A percentile compares a stretch with the other conserved stretches of the same genome.
These are phyloP conservation scores for Nephrotoma guestfalica DNA, from an alignment of 2,888 invertebrate species.

Conservation along the genomic window DNA sequence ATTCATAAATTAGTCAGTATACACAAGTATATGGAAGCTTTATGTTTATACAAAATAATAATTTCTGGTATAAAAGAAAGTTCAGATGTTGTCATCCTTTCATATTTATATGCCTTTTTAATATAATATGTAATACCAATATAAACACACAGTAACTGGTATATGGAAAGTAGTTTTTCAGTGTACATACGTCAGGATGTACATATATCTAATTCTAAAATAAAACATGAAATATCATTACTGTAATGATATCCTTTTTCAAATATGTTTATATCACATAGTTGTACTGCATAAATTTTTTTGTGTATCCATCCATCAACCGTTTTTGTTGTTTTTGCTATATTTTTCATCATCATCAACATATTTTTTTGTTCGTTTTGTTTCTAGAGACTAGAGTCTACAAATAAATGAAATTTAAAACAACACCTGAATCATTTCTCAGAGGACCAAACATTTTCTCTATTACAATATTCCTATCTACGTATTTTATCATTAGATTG, in stretches of 20 bases:
- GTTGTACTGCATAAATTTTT: background rate
- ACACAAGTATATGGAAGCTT: background rate
- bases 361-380: background rate
- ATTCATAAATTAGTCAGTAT: background rate
- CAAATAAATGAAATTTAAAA: background rate
- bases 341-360: background rate
- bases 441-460: background rate
- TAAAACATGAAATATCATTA: background rate
- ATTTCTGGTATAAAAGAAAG: background rate
- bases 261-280: background rate
- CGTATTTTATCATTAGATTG: background rate
- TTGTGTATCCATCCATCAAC: background rate
- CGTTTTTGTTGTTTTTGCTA: background rate
- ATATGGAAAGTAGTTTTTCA: background rate
- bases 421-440: background rate
- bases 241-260: background rate
- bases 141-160: background rate
- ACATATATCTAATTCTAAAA: background rate
- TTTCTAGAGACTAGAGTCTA: background rate
- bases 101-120: background rate
- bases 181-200: background rate
- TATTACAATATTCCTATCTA: background rate
- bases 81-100: background rate
- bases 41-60: background rate
- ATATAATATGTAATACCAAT: background rate